phyloP scores from a whole-genome alignment of 2,113 vertebrate species.

The Azemiops feae region DNA sequence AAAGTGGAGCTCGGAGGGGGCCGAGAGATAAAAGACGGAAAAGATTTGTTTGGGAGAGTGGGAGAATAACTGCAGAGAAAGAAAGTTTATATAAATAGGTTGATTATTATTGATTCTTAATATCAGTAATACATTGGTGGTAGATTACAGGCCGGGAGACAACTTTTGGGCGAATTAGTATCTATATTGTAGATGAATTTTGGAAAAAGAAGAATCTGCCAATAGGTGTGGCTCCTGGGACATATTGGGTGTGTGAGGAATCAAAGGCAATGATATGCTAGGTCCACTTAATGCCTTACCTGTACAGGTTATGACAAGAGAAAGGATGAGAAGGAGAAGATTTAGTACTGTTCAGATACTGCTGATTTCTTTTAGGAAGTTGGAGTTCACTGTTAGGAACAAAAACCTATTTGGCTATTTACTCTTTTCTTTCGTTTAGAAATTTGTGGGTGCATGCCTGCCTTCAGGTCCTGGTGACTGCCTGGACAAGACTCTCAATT shows the following conservation, averaged over 20 bases:
- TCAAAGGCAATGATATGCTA: not conserved
- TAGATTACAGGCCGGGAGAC: not conserved
- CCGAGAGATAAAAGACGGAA: not conserved
- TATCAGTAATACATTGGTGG: not conserved
- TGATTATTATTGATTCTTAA: not conserved
- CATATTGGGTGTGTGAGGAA: not conserved
- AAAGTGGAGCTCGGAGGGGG: not conserved
- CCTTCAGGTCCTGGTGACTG: not conserved
- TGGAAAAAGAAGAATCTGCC: not conserved
- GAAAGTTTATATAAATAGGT: not conserved
- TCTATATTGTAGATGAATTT: not conserved
- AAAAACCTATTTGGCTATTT: not conserved
- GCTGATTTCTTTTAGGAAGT: not conserved
- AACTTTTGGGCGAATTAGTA: not conserved
- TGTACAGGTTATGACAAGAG: not conserved
- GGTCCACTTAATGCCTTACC: not conserved
- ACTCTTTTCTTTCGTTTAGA: not conserved
- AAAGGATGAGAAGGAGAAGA: not conserved
- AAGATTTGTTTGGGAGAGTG: not conserved
- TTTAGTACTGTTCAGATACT: not conserved
- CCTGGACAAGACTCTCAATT: not conserved
- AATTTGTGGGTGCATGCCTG: not conserved
- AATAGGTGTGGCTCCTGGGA: not conserved
- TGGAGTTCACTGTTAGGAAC: not conserved
- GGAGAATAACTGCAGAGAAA: not conserved